These are phyloP conservation scores for Argyrosomus regius DNA, from an alignment of 2,797 vertebrate genomes.

Conservation along the genomic window DNA sequence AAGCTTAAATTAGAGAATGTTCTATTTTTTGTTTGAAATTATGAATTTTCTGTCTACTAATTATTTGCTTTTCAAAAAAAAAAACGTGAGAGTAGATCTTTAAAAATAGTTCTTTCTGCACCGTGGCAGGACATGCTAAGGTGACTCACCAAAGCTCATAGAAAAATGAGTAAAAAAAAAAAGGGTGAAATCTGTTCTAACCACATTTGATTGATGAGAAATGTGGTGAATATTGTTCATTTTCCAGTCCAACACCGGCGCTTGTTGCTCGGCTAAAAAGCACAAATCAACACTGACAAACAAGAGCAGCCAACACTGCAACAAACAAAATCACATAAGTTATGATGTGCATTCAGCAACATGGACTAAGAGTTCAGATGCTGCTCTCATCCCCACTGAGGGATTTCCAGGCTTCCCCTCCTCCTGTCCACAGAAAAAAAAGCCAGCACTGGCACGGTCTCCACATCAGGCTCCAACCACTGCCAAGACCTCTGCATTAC, in stretches of 20 bases:
- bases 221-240: conserved; percentile 32
- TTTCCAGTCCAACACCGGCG: conserved; percentile 42
- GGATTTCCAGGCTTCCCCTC: conserved; percentile 53
- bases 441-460: conserved; percentile 39
- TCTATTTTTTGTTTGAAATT: not conserved
- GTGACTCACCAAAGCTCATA: conserved; percentile 30
- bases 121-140: not conserved
- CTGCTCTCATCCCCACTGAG: conserved; percentile 31
- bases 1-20: not conserved
- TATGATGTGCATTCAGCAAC: not conserved
- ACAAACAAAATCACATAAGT: conserved; percentile 7
- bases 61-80: not conserved
- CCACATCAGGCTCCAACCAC: conserved; percentile 22
- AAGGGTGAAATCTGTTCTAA: conserved; percentile 23
- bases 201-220: conserved; percentile 26
- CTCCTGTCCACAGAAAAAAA: conserved; percentile 43
- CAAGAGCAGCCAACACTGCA: not conserved
- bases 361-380: conserved; percentile 17
- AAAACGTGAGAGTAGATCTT: not conserved
- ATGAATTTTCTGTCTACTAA: not conserved
- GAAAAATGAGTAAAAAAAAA: not conserved
- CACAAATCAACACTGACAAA: conserved; percentile 37
- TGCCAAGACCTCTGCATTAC: conserved; percentile 66
- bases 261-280: not conserved
- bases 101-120: not conserved